phyloP scores from a whole-genome alignment of 2,113 vertebrate genomes.

The Cyphomyrus plagiostoma region DNA sequence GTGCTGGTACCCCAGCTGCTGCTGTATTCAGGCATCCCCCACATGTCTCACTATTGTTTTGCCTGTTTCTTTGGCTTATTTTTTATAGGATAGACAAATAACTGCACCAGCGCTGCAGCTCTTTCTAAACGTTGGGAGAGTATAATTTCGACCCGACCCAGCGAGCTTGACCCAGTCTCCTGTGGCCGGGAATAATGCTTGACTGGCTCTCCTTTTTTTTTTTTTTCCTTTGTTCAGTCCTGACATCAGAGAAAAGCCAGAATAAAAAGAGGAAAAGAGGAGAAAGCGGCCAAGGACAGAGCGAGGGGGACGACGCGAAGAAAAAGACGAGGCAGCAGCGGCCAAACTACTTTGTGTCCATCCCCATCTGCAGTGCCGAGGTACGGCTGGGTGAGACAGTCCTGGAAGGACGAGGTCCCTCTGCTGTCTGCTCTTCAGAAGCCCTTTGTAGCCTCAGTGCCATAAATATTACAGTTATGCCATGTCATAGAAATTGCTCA shows the following conservation, averaged over 20 bases:
- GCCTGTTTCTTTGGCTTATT: background rate
- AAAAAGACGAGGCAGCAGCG: conserved; percentile 60
- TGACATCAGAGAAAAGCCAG: conserved; percentile 40
- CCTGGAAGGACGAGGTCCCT: background rate
- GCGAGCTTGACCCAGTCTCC: background rate
- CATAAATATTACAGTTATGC: background rate
- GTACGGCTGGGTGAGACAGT: conserved; percentile 38
- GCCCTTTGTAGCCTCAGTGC: background rate
- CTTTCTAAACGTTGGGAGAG: background rate
- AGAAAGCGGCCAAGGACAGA: conserved; percentile 46
- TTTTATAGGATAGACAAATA: background rate
- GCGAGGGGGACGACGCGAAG: conserved; percentile 61
- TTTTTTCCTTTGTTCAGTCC: conserved; percentile 52
- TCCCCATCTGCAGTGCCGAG: conserved; percentile 78
- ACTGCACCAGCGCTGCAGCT: background rate
- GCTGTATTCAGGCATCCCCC: conserved; percentile 27
- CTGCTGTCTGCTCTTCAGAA: background rate
- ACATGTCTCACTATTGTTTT: conserved; percentile 29
- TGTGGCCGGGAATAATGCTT: background rate
- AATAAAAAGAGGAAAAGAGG: conserved; percentile 72
- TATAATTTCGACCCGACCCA: background rate
- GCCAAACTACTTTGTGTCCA: conserved; percentile 90
- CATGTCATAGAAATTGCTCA: background rate
- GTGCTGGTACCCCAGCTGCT: conserved; percentile 34
- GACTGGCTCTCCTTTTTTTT: conserved; percentile 6